Conservation (phyloP, 2,888 invertebrate genomes). For the Xylocampa areola region DNA sequence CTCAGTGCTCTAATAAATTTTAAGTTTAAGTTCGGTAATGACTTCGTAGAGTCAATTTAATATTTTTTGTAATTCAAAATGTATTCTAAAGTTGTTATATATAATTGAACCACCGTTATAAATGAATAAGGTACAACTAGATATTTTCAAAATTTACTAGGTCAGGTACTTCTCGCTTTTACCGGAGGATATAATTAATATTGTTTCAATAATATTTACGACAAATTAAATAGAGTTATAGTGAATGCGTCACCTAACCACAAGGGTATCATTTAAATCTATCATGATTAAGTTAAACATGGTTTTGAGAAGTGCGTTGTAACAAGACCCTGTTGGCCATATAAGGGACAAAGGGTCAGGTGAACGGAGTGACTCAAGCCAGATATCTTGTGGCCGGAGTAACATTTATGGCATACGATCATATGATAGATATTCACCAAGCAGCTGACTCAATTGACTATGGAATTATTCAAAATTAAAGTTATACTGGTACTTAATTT, state of each 20-base stretch:
- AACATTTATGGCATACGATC: conserved; percentile 28
- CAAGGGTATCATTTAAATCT: conserved; percentile 44
- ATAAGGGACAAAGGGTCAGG: conserved; percentile 55
- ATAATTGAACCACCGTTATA: too few species aligned
- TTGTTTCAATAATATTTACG: conserved; percentile 26
- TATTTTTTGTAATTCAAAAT: too few species aligned
- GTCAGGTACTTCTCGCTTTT: too few species aligned
- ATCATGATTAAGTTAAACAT: conserved; percentile 47
- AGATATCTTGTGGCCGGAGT: conserved; percentile 42
- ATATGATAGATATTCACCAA: conserved; percentile 33
- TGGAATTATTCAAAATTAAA: not conserved
- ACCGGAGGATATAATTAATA: not conserved
- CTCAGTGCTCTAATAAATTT: too few species aligned
- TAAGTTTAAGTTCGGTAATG: too few species aligned
- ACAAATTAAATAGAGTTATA: conserved; percentile 27
- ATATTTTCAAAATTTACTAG: not conserved
- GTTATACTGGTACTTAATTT: too few species aligned
- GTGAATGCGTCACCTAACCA: conserved; percentile 36
- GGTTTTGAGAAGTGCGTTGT: conserved; percentile 48
- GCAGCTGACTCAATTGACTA: conserved; percentile 12
- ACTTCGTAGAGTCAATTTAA: too few species aligned
- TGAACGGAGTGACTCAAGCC: conserved; percentile 46
- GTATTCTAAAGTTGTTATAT: too few species aligned
- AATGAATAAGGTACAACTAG: too few species aligned
- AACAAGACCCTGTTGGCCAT: conserved; percentile 40